Base-by-base conservation (phyloP, 2,888 invertebrate genomes). In the Allacma fusca region DNA sequence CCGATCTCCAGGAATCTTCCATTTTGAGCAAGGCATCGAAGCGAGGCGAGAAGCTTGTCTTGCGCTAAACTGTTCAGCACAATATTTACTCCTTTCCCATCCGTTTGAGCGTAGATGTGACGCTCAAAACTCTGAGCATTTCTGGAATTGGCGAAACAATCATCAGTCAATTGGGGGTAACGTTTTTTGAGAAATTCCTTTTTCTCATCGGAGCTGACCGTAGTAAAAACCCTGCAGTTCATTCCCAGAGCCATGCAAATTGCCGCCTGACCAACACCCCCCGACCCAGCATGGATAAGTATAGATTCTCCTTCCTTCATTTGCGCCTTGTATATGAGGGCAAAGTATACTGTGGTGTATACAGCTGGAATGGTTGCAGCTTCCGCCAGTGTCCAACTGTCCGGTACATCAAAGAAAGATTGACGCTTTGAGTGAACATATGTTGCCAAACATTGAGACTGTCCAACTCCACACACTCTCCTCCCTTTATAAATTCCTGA, bases 1-100 rank as follows among this genome's bases (percentile, higher is more conserved):
- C 95, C 95, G 79, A 96, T 95, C 88, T 95, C 95, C 70, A 95
- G 86, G 87, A 95, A 95, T 77, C 91, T 88, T 13, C 95, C 90
- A 85, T 90, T 89, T 79, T 87, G 86, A 1, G 88, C 89, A 59
- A 90, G 85, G 76, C 90, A 87, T 78, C 89, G 86, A 13, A 90
- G 84, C 78, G 89, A 89, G 21, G 89, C 89, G 84, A 88, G 88
- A 4, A 90, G 86, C 85, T 89, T 89, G 70, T 90, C 89, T 78
- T 88, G 89, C 70, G 89, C 87, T 79, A 90, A 85, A 0, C 90
- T 89, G 85, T 90, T 91, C 68, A 91, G 86, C 9, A 90, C 88
- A 57, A 90, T 85, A 84, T 90, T 88, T 9, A 90, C 90, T 74
- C 89, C 89, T 83, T 86, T 86, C 24, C 90, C 90, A 57, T 86